Conservation (phyloP, 1,140 invertebrate species). For the Drosophila equinoxialis region DNA sequence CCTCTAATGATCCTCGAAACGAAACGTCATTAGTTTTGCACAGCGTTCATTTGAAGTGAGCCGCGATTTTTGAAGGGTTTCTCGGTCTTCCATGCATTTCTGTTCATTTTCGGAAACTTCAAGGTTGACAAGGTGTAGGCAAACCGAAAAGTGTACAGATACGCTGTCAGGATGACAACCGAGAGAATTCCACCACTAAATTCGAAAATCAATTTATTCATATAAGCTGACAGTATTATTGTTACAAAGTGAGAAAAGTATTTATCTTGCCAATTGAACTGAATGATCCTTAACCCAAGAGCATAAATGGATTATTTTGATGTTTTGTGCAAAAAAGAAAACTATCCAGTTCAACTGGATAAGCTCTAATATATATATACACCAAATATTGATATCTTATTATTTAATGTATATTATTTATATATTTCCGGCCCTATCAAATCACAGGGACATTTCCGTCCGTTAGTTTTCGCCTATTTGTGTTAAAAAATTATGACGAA, state of each 20-base stretch:
- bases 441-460: no score
- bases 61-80: constrained; percentile 61
- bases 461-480: no score
- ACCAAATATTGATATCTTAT: no score
- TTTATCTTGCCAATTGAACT: no score
- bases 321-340: no score
- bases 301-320: no score
- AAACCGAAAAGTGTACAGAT: constrained; percentile 1
- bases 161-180: constrained; percentile 27
- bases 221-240: not conserved
- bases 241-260: no score
- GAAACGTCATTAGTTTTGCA: constrained; percentile 76
- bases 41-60: constrained; percentile 53
- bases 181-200: constrained; percentile 2
- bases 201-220: not conserved
- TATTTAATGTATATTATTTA: no score
- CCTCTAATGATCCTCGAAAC: constrained; percentile 71
- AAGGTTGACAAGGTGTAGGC: constrained; percentile 34
- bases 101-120: constrained; percentile 15
- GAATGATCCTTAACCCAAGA: no score
- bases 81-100: constrained; percentile 13
- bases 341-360: no score
- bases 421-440: no score
- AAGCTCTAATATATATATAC: no score
- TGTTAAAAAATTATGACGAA: not conserved